These are phyloP conservation scores for Acrobasis consociella DNA, from an alignment of 2,888 invertebrate genomes.

Conservation along the genomic window DNA sequence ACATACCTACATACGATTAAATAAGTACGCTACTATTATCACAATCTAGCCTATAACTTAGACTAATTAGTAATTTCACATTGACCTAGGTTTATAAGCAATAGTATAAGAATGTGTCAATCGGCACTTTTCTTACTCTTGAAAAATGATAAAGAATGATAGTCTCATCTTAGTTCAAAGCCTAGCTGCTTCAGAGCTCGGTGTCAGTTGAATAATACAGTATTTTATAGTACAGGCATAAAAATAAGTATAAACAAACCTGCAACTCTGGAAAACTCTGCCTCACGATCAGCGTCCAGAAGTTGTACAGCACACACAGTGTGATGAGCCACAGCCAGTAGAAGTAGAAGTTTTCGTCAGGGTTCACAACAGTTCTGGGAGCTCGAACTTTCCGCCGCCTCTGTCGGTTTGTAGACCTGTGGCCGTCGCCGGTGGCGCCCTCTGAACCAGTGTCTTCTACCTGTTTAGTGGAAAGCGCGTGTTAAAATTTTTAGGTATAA, in stretches of 20 bases:
- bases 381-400: constrained; percentile 87
- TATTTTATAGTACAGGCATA: no score
- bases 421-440: constrained; percentile 80
- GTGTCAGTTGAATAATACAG: no score
- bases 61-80: no score
- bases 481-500: neutral
- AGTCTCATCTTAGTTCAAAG: no score
- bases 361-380: constrained; percentile 93
- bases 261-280: constrained; percentile 97
- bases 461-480: constrained; percentile 41
- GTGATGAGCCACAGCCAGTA: constrained; percentile 96
- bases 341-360: constrained; percentile 97
- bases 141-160: no score
- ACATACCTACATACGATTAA: no score
- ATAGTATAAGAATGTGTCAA: no score
- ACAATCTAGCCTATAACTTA: no score
- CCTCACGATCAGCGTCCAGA: constrained; percentile 97
- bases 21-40: no score
- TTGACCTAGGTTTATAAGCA: no score
- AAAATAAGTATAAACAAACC: constrained; percentile 50
- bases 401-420: constrained; percentile 81
- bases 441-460: constrained; percentile 88
- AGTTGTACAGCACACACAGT: constrained; percentile 94
- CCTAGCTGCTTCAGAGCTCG: no score
- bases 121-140: no score